These are phyloP conservation scores for Globodera rostochiensis DNA, from an alignment of 1,140 invertebrate genomes.

Conservation along the genomic window DNA sequence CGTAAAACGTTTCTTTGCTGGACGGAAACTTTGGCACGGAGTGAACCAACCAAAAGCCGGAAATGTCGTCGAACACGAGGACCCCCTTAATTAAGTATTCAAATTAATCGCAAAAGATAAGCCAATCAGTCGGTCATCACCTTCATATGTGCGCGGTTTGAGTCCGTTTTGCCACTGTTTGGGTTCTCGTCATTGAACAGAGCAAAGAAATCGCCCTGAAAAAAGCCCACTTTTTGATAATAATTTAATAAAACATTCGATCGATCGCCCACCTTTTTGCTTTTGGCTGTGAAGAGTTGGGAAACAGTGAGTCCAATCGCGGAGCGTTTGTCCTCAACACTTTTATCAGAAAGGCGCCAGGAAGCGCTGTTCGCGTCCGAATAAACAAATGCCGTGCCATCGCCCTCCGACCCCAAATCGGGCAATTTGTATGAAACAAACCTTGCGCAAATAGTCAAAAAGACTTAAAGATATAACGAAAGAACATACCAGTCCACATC, in stretches of 20 bases:
- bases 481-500: conserved; percentile 46
- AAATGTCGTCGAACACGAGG: conserved; percentile 74
- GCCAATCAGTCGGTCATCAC: background rate
- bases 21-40: conserved; percentile 79
- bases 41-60: conserved; percentile 86
- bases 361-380: conserved; percentile 30
- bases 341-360: conserved; percentile 34
- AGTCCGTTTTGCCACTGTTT: conserved; percentile 46
- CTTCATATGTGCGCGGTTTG: conserved; percentile 43
- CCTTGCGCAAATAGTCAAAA: conserved; percentile 8
- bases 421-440: conserved; percentile 48
- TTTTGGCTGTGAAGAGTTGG: conserved; percentile 44
- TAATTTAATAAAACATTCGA: background rate
- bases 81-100: conserved; percentile 68
- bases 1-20: conserved; percentile 12
- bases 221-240: background rate
- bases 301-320: conserved; percentile 39
- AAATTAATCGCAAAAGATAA: background rate
- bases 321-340: conserved; percentile 21
- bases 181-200: conserved; percentile 53
- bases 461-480: background rate
- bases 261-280: conserved; percentile 34
- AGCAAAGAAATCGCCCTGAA: conserved; percentile 41
- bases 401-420: conserved; percentile 25
- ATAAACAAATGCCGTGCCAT: conserved; percentile 43